A percentile compares a stretch with the other conserved stretches of the same genome.
Evolutionary conservation across 2,797 vertebrate genomes (phyloP).

Genomic region (Sternarchorhynchus goeldii): DNA sequence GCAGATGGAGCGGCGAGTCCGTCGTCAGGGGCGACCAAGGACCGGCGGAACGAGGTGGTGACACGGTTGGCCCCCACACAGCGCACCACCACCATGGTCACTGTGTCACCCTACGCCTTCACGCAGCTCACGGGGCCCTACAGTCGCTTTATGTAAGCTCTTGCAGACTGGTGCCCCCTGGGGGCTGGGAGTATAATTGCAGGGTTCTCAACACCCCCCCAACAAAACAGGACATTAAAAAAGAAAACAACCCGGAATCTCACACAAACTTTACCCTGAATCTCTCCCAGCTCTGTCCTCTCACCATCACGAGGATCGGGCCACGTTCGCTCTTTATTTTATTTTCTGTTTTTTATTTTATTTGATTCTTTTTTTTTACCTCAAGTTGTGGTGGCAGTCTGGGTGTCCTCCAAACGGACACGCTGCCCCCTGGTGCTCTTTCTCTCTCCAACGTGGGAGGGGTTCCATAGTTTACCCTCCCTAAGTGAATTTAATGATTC

Average conservation of each 20-base stretch:
- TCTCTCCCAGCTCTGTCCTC: slow-evolving; percentile 65
- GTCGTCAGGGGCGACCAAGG: slow-evolving; percentile 79
- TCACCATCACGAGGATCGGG: slow-evolving; percentile 60
- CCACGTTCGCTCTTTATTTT: slow-evolving; percentile 53
- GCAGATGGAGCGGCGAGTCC: slow-evolving; percentile 66
- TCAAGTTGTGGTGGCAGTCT: slow-evolving; percentile 91
- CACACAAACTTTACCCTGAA: slow-evolving; percentile 55
- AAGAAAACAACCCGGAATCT: slow-evolving; percentile 62
- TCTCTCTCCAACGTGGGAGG: slow-evolving; percentile 81
- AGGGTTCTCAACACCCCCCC: slow-evolving; percentile 55
- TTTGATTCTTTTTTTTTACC: slow-evolving; percentile 89
- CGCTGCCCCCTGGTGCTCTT: slow-evolving; percentile 94
- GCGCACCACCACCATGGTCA: slow-evolving; percentile 90
- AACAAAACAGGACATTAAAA: slow-evolving; percentile 9
- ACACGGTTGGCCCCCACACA: slow-evolving; percentile 84
- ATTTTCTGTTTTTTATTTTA: slow-evolving; percentile 53
- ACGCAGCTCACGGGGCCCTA: slow-evolving; percentile 98
- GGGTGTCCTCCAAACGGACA: slow-evolving; percentile 74
- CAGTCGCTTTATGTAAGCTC: slow-evolving; percentile 89
- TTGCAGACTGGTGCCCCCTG: slow-evolving; percentile 52
- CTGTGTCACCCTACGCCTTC: slow-evolving; percentile 94
- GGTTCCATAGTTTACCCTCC: slow-evolving; percentile 82
- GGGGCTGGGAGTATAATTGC: slow-evolving; percentile 58
- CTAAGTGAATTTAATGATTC: slow-evolving; percentile 83
- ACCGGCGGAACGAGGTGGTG: slow-evolving; percentile 82